Base-by-base conservation (phyloP, 1,140 invertebrate species). In the Marisa cornuarietis region DNA sequence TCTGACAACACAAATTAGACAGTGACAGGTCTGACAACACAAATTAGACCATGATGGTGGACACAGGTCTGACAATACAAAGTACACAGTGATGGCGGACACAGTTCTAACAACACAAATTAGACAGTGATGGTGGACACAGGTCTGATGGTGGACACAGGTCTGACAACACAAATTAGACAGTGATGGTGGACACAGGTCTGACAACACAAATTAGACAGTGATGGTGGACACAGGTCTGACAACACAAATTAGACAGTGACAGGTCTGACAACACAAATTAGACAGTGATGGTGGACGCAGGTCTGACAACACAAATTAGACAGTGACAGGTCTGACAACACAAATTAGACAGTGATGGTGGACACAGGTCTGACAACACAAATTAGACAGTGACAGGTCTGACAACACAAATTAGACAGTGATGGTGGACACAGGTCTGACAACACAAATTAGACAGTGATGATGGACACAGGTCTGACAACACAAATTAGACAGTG, bases 281-380 rank as follows among this genome's bases (percentile, higher is more conserved):
- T n/a, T n/a, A n/a, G n/a, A 75, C 24, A 75, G n/a, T 7, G 54
- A 75, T 61, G n/a, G 52, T 14, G 73, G 73, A 31, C 73, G 62
- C 54, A 75, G 52, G 54, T 75, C 73, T 75, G 73, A 18, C 31
- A 68, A 24, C 65, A n/a, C n/a, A n/a, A n/a, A n/a, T n/a, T n/a
- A n/a, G n/a, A n/a, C n/a, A n/a, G n/a, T n/a, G n/a, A 75, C 54
- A 75, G 52, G 54, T 75, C 73, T 75, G 73, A 18, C 31, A 68
- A 24, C 65, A n/a, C n/a, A n/a, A n/a, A n/a, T n/a, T n/a, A n/a
- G n/a, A 75, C 24, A 75, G n/a, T 7, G 54, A 75, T 61, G n/a
- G 52, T 14, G 73, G 73, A 31, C 73, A 75, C 54, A 75, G 52
- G 54, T 75, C 73, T 75, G 73, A 18, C 31, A 68, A 24, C 65